Percentiles rank a stretch among this genome's conserved stretches.
These are phyloP conservation scores for Sicus ferrugineus DNA, from an alignment of 2,888 invertebrate genomes.

Conservation along the genomic window DNA sequence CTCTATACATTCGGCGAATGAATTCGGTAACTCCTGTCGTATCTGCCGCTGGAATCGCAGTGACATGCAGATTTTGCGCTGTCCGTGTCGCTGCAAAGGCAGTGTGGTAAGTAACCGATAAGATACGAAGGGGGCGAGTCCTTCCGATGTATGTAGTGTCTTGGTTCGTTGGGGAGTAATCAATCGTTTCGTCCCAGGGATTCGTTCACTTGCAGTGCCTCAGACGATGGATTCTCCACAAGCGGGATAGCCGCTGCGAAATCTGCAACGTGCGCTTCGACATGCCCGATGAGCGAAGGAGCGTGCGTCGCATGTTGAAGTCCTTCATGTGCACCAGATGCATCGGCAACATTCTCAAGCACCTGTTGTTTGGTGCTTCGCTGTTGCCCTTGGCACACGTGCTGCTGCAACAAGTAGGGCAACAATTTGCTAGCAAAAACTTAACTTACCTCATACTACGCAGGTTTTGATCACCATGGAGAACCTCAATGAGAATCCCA, in stretches of 20 bases:
- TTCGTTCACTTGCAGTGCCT: conserved; percentile 59
- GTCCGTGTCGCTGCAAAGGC: conserved; percentile 61
- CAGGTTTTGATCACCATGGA: conserved; percentile 59
- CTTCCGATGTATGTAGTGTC: too few relatives aligned
- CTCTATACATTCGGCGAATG: conserved; percentile 52
- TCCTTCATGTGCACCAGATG: conserved; percentile 57
- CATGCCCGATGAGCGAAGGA: conserved; percentile 50
- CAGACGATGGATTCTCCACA: conserved; percentile 58
- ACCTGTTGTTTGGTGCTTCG: conserved; percentile 54
- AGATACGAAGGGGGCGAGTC: too few relatives aligned
- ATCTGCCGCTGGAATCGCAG: conserved; percentile 59
- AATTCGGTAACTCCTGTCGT: conserved; percentile 56
- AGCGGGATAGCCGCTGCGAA: conserved; percentile 56
- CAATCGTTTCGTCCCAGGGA: too few relatives aligned
- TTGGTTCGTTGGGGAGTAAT: too few relatives aligned
- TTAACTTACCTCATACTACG: conserved; percentile 38
- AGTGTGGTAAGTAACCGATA: conserved; percentile 58
- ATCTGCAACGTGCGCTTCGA: conserved; percentile 53
- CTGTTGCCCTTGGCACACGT: conserved; percentile 58
- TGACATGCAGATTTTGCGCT: conserved; percentile 54
- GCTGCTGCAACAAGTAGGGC: conserved; percentile 51
- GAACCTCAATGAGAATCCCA: conserved; percentile 51
- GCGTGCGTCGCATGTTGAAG: conserved; percentile 49
- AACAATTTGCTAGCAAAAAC: not conserved
- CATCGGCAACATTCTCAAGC: conserved; percentile 55